A percentile compares a stretch with the other conserved stretches of the same genome.
Evolutionary conservation across 1,140 invertebrate species (phyloP).

Genomic region (Pissodes strobi): DNA sequence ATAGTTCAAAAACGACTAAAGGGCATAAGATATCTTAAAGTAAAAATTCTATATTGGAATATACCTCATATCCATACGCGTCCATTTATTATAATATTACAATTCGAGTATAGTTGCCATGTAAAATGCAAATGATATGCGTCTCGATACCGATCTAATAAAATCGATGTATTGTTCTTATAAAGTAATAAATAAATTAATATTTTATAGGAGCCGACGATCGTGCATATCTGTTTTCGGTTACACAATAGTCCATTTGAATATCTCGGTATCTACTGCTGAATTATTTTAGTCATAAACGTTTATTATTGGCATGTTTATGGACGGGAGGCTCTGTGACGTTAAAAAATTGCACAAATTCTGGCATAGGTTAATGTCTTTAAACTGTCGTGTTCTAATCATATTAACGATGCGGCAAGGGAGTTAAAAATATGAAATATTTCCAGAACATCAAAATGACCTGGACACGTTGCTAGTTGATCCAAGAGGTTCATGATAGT

Average conservation of each 20-base stretch:
- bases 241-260: constrained; percentile 50
- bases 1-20: too few relatives aligned
- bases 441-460: too few relatives aligned
- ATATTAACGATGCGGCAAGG: too few relatives aligned
- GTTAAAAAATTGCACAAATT: too few relatives aligned
- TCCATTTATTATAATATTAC: constrained; percentile 45
- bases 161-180: constrained; percentile 52
- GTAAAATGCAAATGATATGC: constrained; percentile 47
- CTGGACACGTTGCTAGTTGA: too few relatives aligned
- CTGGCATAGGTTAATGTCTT: too few relatives aligned
- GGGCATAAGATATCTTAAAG: too few relatives aligned
- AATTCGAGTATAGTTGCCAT: constrained; percentile 38
- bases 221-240: constrained; percentile 47
- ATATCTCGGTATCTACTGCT: constrained; percentile 41
- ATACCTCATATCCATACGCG: not conserved
- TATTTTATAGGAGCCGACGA: constrained; percentile 42
- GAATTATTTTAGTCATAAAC: constrained; percentile 46
- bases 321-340: too few relatives aligned
- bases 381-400: too few relatives aligned
- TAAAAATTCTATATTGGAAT: too few relatives aligned
- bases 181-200: constrained; percentile 53
- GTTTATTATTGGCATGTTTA: constrained; percentile 36
- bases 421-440: too few relatives aligned
- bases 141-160: constrained; percentile 51
- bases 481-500: too few relatives aligned